Evolutionary conservation across 2,113 vertebrate species (phyloP).

Genomic region (Puntigrus tetrazona): DNA sequence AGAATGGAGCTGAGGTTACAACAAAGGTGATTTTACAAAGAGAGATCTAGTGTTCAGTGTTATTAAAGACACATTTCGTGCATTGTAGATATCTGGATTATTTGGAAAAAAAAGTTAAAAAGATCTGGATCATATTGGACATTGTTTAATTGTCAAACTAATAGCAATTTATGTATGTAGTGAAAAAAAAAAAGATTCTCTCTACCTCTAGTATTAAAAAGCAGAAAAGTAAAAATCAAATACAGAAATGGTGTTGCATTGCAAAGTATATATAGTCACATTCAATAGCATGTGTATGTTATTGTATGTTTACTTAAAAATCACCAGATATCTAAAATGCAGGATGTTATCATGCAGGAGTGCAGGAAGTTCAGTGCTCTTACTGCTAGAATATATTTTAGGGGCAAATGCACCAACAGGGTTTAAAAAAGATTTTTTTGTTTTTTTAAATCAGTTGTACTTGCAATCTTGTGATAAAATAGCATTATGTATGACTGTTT

Average conservation of each 20-base stretch:
- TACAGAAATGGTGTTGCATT: neutral
- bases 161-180: neutral
- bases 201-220: neutral
- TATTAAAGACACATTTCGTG: neutral
- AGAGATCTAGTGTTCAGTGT: neutral
- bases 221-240: neutral
- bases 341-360: slow-evolving; percentile 11
- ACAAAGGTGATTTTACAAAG: neutral
- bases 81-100: slow-evolving; percentile 18
- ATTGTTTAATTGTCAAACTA: neutral
- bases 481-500: neutral
- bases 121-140: too few relatives aligned
- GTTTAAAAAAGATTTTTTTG: neutral
- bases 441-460: neutral
- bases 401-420: slow-evolving; percentile 32
- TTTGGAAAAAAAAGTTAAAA: neutral
- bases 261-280: neutral
- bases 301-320: neutral
- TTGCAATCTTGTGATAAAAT: neutral
- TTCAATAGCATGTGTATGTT: neutral
- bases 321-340: slow-evolving; percentile 29
- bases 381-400: neutral
- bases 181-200: neutral
- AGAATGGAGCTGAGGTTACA: slow-evolving; percentile 5
- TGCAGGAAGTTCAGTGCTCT: slow-evolving; percentile 9